phyloP scores from a whole-genome alignment of 2,113 vertebrate species.

The Megaptera novaeangliae region DNA sequence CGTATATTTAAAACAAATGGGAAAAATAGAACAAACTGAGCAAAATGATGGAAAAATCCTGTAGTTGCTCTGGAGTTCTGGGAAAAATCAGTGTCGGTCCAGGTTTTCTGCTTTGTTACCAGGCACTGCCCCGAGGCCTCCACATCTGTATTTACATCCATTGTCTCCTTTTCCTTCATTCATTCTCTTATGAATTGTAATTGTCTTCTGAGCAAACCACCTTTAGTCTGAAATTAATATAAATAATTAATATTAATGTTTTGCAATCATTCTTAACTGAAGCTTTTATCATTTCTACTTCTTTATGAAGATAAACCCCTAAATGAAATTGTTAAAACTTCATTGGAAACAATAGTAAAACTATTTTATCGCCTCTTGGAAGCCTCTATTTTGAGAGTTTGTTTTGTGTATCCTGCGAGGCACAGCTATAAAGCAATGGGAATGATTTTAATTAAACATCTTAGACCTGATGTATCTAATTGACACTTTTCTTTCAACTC shows the following conservation, averaged over 20 bases:
- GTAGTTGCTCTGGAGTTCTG: neutral
- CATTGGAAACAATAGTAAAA: neutral
- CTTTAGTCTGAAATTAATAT: neutral
- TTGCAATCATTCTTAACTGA: neutral
- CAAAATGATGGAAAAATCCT: neutral
- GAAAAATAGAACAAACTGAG: neutral
- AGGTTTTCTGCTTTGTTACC: neutral
- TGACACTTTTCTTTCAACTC: neutral
- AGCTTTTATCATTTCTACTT: neutral
- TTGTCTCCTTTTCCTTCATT: neutral
- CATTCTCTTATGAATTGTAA: neutral
- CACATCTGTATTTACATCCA: no score
- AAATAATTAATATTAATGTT: neutral
- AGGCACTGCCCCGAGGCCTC: rapidly evolving
- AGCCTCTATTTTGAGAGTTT: neutral
- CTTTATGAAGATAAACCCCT: neutral
- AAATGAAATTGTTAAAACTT: neutral
- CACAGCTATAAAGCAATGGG: neutral
- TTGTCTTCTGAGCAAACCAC: neutral
- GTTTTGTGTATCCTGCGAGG: neutral
- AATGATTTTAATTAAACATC: conserved; percentile 42
- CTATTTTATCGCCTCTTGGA: neutral
- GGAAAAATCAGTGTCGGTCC: neutral
- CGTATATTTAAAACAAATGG: neutral
- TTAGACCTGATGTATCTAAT: neutral